Conservation (phyloP, 2,113 vertebrate species). For the Tylochromis polylepis region DNA sequence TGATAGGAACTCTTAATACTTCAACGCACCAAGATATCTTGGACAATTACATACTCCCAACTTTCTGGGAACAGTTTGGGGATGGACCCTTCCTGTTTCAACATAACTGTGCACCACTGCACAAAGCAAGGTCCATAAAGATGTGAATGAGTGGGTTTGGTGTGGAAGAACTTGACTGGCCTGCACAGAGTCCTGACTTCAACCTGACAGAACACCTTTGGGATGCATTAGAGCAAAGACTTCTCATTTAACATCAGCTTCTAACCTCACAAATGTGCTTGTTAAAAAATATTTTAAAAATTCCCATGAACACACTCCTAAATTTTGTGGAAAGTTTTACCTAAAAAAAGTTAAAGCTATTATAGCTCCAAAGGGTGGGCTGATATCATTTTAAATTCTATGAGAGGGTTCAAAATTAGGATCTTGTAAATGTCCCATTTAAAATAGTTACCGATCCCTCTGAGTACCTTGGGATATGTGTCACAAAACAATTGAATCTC, state of each 20-base stretch:
- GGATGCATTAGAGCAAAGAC: neutral
- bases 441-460: too few species aligned
- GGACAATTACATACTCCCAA: fast-evolving
- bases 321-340: neutral
- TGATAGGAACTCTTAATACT: neutral
- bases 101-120: fast-evolving
- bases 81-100: neutral
- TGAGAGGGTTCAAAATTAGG: too few species aligned
- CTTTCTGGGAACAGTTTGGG: neutral
- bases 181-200: neutral
- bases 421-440: too few species aligned
- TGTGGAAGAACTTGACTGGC: neutral
- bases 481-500: too few species aligned
- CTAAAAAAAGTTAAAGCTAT: neutral
- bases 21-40: neutral
- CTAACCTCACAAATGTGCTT: neutral
- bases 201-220: neutral
- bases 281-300: neutral
- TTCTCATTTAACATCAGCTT: neutral
- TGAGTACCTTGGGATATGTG: too few species aligned
- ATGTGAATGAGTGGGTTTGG: neutral
- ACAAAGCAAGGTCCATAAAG: neutral
- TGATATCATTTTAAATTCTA: too few species aligned
- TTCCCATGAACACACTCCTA: neutral
- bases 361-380: too few species aligned